Base-by-base conservation (phyloP, 2,113 vertebrate species). In the Falco punctatus region DNA sequence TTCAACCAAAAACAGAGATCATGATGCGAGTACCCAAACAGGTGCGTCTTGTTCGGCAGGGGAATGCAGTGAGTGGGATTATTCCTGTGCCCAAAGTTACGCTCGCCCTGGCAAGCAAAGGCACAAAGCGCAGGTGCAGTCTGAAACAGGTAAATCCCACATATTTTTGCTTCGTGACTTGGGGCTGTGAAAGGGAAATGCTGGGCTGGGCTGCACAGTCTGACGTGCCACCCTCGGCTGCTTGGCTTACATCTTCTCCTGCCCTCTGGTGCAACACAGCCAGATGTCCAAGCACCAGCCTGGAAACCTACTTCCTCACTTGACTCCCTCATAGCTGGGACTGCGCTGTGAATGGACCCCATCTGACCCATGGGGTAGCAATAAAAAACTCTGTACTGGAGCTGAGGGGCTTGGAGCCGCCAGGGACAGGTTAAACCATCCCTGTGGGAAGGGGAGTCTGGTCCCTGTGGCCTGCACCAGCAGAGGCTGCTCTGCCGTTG, bases 151-250 rank as follows among this genome's bases (percentile, higher is more conserved):
- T 22, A 73, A 73, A 70, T 78, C 64, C 57, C 48, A 28, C 0
- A 0, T 8, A 27, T 35, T 92, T 93, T 64, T 35, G 5, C 75
- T 82, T 92, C n/a, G 23, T 81, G 75, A 55, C 20, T 54, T 33
- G 28, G 24, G 33, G 8, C 52, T 55, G 59, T 3, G 9, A 90
- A 82, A 86, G 21, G 20, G 28, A 92, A 86, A 49, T 70, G 24
- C 26, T 1, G 16, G 38, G 30, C 51, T 73, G 55, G 26, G 30
- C 49, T 85, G 59, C 42, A 13, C 27, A 21, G 33, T 40, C 51
- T 57, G 75, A 57, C 0, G 0, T 83, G 44, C 74, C 59, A 49
- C n/a, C 10, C 42, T 75, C 1, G 0, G 27, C 28, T 70, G 28
- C 26, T n/a, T 13, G 19, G n/a, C n/a, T 73, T 64, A 52, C 4